Evolutionary conservation across 1,140 invertebrate genomes (phyloP), one percentile per base, ranked within the genome.

Genomic region (Zaprionus ghesquierei): DNA sequence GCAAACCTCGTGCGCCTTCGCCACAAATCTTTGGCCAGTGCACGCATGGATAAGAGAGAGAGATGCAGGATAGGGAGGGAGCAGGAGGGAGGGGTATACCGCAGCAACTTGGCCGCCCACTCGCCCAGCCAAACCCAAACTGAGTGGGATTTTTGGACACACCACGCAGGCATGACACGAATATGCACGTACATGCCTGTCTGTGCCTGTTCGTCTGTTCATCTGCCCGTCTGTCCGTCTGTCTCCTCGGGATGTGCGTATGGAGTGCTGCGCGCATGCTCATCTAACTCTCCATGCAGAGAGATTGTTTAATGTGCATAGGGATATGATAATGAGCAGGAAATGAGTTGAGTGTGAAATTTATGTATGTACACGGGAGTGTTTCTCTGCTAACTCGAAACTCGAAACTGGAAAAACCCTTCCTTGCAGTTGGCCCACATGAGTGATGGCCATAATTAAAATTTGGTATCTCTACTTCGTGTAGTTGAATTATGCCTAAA

Each of bases 291-390:
- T n/a, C n/a, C n/a, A n/a, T n/a, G n/a, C n/a, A n/a, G 22, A 33
- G n/a, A 38, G 69, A 72, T 80, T 75, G 78, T 81, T 78, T 79
- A 72, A 87, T 87, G 78, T 60, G 46, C 38, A 61, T 61, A 71
- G 69, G 56, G 73, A 85, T 85, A 85, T 86, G 82, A 86, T 86
- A 86, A 86, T 86, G 82, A 86, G 82, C 82, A 87, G 82, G 82
- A 86, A 86, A 86, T 86, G 82, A 87, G 84, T 89, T 79, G 82
- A 79, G 82, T 89, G 82, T 86, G 75, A 86, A 89, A 86, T 86
- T 86, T 86, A 86, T 86, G 79, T 62, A 65, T n/a, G n/a, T n/a
- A n/a, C n/a, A n/a, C 84, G 81, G 82, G 84, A 86, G 82, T 82
- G 82, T 73, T n/a, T 64, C 54, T 33, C 29, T 58, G 9, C 23